Evolutionary conservation across 2,113 vertebrate genomes (phyloP).

Genomic region (Morone saxatilis): DNA sequence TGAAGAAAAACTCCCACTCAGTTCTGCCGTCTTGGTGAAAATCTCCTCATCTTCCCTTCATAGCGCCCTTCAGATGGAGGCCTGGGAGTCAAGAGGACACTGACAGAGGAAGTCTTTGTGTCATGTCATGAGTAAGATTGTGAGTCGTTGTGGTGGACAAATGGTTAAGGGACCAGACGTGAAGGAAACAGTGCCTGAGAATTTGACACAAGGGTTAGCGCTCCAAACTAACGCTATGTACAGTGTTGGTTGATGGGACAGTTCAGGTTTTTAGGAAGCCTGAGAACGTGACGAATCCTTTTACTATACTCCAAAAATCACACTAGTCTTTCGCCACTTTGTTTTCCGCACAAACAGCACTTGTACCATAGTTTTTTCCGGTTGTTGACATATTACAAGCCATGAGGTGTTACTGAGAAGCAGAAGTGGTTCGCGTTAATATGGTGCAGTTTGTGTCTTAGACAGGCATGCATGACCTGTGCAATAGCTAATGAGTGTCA

Average conservation of each 20-base stretch:
- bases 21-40: slow-evolving; percentile 21
- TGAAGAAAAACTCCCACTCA: slow-evolving; percentile 2
- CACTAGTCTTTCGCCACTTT: slow-evolving; percentile 47
- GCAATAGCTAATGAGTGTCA: slow-evolving; percentile 65
- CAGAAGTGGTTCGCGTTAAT: slow-evolving; percentile 42
- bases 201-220: slow-evolving; percentile 14
- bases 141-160: slow-evolving; percentile 20
- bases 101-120: slow-evolving; percentile 20
- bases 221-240: not conserved
- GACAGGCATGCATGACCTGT: slow-evolving; percentile 73
- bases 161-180: slow-evolving; percentile 55
- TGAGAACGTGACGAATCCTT: slow-evolving; percentile 28
- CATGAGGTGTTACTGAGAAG: slow-evolving; percentile 31
- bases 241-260: slow-evolving; percentile 6
- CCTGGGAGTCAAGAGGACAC: slow-evolving; percentile 16
- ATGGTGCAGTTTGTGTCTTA: slow-evolving; percentile 71
- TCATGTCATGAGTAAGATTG: slow-evolving; percentile 21
- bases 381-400: slow-evolving; percentile 56
- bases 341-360: slow-evolving; percentile 55
- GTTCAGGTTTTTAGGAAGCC: slow-evolving; percentile 15
- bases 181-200: slow-evolving; percentile 67
- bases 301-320: slow-evolving; percentile 46
- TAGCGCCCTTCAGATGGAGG: slow-evolving; percentile 4
- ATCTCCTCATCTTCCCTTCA: slow-evolving; percentile 25
- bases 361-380: slow-evolving; percentile 29